Evolutionary conservation across 2,113 vertebrate genomes (phyloP), one percentile per base, ranked within the genome.

Genomic region (Oreotrochilus melanogaster): DNA sequence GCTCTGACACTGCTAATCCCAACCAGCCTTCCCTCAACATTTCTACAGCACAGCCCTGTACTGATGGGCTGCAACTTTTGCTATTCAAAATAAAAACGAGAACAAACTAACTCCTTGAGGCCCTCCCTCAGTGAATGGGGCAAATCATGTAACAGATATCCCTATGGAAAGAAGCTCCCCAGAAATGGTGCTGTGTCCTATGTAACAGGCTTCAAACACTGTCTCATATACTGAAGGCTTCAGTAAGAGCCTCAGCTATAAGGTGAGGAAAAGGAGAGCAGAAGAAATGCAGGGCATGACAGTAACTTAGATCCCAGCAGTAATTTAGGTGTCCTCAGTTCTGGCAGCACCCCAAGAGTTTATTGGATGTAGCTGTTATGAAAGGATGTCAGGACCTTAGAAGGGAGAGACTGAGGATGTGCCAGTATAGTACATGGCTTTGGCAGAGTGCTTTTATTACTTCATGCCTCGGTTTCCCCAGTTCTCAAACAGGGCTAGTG

Each of bases 1-100:
- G 80, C 56, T 78, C 56, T 89, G 87, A 87, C 51, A 43, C 93
- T 42, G 80, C 67, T 94, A 95, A 89, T 96, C 93, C 86, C 53
- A 92, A 25, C n/a, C 78, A 72, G 78, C 37, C 71, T 95, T 92
- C 65, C 75, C 73, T 81, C 88, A 75, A 92, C 53, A 30, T 64
- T 95, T 95, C 94, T 81, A 72, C 24, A 31, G 10, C 9, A n/a
- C 66, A 85, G 54, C 31, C 22, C 19, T 16, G 31, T 9, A 22
- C 42, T 31, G 43, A 62, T 73, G 60, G 67, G 42, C 64, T 88
- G 51, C 28, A 92, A 66, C 23, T 90, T 94, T 31, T 83, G 11
- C 70, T 65, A 48, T 56, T 72, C 60, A 86, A 76, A 92, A 54
- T 83, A 80, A 86, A 61, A 88, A 51, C 8, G 60, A 60, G 43